Conservation (phyloP, 2,888 invertebrate genomes). For the Tenthredo mesomela region DNA sequence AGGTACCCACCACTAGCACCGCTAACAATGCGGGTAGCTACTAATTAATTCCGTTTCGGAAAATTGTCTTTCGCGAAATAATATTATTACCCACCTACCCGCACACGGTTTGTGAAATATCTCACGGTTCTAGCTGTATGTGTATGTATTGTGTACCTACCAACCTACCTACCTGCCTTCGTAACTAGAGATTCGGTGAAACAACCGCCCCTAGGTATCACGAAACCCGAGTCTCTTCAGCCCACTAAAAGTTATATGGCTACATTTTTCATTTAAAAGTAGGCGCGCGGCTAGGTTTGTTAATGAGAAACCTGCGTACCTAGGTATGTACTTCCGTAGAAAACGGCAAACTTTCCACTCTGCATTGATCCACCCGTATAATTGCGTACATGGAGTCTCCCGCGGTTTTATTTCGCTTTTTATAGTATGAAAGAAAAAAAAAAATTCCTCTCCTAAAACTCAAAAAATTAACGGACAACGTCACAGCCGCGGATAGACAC, state of each 20-base stretch:
- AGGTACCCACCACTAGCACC: not conserved
- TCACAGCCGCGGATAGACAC: not conserved
- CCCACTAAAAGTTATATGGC: constrained; percentile 4
- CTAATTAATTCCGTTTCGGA: constrained; percentile 48
- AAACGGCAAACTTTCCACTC: constrained; percentile 8
- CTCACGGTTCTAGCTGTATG: not conserved
- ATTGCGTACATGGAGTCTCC: constrained; percentile 1
- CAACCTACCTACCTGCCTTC: not conserved
- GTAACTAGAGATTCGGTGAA: constrained; percentile 22
- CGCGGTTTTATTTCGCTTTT: not conserved
- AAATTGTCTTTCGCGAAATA: constrained; percentile 38
- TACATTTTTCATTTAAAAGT: constrained; percentile 36
- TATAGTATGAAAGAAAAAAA: not conserved
- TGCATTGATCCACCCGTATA: constrained; percentile 35
- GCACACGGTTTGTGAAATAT: constrained; percentile 8
- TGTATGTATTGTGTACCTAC: not conserved
- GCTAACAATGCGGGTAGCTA: constrained; percentile 38
- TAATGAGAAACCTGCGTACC: constrained; percentile 46
- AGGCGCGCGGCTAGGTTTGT: constrained; percentile 25
- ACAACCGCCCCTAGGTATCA: constrained; percentile 27
- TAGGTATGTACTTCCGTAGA: constrained; percentile 7
- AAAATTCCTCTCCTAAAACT: not conserved
- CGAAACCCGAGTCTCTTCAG: constrained; percentile 31
- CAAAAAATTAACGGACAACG: not conserved
- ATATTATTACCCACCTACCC: constrained; percentile 22